Percentiles rank a stretch among this genome's conserved stretches.
Conservation (phyloP, 1,140 invertebrate species). For the Tigriopus japonicus region DNA sequence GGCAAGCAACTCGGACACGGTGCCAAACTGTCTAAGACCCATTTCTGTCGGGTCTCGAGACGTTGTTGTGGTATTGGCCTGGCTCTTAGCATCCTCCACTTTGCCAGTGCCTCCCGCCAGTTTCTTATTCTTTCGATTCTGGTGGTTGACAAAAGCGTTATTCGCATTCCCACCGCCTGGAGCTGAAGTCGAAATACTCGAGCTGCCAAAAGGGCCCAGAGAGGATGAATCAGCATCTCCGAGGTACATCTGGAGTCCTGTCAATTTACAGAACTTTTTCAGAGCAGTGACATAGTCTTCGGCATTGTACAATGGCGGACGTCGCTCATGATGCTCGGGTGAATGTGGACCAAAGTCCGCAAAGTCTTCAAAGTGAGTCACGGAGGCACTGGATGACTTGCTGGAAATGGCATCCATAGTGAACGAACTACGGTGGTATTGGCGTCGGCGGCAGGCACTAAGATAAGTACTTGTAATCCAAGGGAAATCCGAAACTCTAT, state of each 20-base stretch:
- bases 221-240: constrained; percentile 12
- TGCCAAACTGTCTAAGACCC: constrained; percentile 62
- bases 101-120: too few species aligned
- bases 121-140: constrained; percentile 2
- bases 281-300: constrained; percentile 58
- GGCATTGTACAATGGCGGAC: constrained; percentile 64
- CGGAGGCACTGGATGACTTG: too few species aligned
- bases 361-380: too few species aligned
- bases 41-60: constrained; percentile 45
- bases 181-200: constrained; percentile 16
- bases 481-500: too few species aligned
- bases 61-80: constrained; percentile 30
- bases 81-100: constrained; percentile 18
- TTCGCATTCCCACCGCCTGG: constrained; percentile 19
- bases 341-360: too few species aligned
- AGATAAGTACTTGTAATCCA: too few species aligned
- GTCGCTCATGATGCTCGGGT: constrained; percentile 32
- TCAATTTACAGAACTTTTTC: constrained; percentile 36
- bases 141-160: neutral
- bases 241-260: constrained; percentile 19
- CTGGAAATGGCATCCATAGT: too few species aligned
- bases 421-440: too few species aligned
- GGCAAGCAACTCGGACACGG: constrained; percentile 63
- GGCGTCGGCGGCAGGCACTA: too few species aligned
- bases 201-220: neutral